phyloP scores from a whole-genome alignment of 1,140 invertebrate species.

The Pissodes strobi region DNA sequence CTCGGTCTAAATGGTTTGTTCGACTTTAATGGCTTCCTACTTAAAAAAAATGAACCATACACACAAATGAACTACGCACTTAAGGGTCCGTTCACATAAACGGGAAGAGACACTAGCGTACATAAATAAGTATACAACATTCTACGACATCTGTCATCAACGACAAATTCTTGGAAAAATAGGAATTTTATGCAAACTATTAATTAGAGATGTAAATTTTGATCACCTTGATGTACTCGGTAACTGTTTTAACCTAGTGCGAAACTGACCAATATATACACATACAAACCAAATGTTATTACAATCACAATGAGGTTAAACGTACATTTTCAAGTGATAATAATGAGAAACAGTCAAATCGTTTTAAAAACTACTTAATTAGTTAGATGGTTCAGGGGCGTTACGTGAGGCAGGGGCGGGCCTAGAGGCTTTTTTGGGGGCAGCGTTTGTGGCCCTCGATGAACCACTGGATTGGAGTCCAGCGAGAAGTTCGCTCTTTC shows the following conservation, averaged over 20 bases:
- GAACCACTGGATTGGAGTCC: constrained; percentile 71
- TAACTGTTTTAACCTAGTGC: neutral
- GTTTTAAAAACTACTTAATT: constrained; percentile 16
- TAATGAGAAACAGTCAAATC: neutral
- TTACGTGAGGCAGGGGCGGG: constrained; percentile 51
- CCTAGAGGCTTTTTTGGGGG: constrained; percentile 39
- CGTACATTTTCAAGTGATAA: neutral
- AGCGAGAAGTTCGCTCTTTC: constrained; percentile 85
- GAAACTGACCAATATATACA: constrained; percentile 22
- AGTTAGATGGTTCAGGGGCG: constrained; percentile 44
- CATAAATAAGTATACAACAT: constrained; percentile 10
- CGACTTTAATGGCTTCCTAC: too few species aligned
- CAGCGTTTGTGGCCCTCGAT: constrained; percentile 52
- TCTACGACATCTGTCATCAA: neutral
- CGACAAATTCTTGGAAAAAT: neutral
- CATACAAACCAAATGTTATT: too few species aligned
- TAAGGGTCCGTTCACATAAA: neutral
- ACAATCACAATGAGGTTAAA: neutral
- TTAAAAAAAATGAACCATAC: too few species aligned
- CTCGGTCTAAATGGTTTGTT: too few species aligned
- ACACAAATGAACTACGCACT: too few species aligned
- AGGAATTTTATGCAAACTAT: neutral
- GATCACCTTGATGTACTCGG: too few species aligned
- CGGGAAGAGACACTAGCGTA: constrained; percentile 1
- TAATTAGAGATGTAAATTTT: neutral